phyloP scores from a whole-genome alignment of 2,888 invertebrate genomes.

The Scaptomyza reducta region DNA sequence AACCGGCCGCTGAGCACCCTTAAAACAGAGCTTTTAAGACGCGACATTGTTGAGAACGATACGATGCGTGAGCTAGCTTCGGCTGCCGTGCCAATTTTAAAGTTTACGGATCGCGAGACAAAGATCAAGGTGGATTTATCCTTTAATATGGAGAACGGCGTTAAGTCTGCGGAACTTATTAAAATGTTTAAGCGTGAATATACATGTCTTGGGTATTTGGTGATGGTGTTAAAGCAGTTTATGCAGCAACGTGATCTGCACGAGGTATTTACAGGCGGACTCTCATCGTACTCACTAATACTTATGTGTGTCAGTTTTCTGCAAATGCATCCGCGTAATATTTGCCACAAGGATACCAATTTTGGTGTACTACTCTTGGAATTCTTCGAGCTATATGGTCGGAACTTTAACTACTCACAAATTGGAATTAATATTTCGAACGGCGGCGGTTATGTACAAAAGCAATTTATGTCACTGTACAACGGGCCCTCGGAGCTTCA shows the following conservation, averaged over 20 bases:
- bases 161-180: constrained; percentile 97
- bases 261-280: constrained; percentile 99
- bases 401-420: constrained; percentile 97
- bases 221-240: constrained; percentile 99
- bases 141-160: constrained; percentile 99
- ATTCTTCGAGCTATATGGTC: constrained; percentile 98
- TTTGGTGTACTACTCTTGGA: constrained; percentile 97
- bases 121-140: constrained; percentile 98
- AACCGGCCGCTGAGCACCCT: constrained; percentile 95
- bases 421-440: constrained; percentile 93
- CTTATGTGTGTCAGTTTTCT: constrained; percentile 99
- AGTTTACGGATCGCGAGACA: constrained; percentile 93
- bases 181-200: constrained; percentile 94
- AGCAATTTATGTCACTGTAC: constrained; percentile 94
- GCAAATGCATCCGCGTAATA: constrained; percentile 93
- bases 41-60: constrained; percentile 93
- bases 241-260: constrained; percentile 98
- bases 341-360: constrained; percentile 89
- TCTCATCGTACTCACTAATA: constrained; percentile 98
- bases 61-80: constrained; percentile 98
- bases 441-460: constrained; percentile 94
- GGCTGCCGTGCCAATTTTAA: constrained; percentile 99
- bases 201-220: constrained; percentile 95
- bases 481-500: constrained; percentile 94
- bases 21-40: constrained; percentile 94